phyloP scores from a whole-genome alignment of 2,797 vertebrate species.

The Darevskia nairensis region DNA sequence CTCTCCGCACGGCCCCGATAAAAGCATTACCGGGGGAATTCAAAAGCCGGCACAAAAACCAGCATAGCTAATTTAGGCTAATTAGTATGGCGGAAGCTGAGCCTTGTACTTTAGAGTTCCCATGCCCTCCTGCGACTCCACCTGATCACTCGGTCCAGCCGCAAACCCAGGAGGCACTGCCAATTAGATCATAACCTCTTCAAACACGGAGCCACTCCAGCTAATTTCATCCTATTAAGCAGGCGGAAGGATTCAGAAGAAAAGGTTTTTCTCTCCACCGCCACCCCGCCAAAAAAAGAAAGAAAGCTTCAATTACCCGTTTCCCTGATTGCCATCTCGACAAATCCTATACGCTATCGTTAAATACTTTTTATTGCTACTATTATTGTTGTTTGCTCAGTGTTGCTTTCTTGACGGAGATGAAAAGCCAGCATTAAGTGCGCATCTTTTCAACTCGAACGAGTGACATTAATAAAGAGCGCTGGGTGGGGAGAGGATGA shows the following conservation, averaged over 20 bases:
- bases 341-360: conserved; percentile 79
- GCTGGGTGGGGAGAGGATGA: conserved; percentile 30
- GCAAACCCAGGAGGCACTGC: conserved; percentile 83
- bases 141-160: conserved; percentile 82
- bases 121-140: conserved; percentile 78
- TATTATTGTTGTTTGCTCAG: conserved; percentile 67
- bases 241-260: conserved; percentile 84
- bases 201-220: conserved; percentile 83
- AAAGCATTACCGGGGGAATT: conserved; percentile 77
- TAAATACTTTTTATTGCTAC: conserved; percentile 74
- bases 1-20: conserved; percentile 66
- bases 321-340: conserved; percentile 81
- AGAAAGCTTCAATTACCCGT: conserved; percentile 80
- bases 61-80: conserved; percentile 83
- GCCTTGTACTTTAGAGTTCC: conserved; percentile 77
- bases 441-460: conserved; percentile 76
- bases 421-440: conserved; percentile 80
- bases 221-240: conserved; percentile 87
- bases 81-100: conserved; percentile 79
- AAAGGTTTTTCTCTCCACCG: conserved; percentile 78
- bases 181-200: conserved; percentile 86
- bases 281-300: no score
- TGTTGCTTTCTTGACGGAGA: conserved; percentile 79
- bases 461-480: conserved; percentile 74
- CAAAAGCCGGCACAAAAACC: conserved; percentile 82